Evolutionary conservation across 2,113 vertebrate genomes (phyloP), one percentile per base, ranked within the genome.

Genomic region (Mirounga angustirostris): DNA sequence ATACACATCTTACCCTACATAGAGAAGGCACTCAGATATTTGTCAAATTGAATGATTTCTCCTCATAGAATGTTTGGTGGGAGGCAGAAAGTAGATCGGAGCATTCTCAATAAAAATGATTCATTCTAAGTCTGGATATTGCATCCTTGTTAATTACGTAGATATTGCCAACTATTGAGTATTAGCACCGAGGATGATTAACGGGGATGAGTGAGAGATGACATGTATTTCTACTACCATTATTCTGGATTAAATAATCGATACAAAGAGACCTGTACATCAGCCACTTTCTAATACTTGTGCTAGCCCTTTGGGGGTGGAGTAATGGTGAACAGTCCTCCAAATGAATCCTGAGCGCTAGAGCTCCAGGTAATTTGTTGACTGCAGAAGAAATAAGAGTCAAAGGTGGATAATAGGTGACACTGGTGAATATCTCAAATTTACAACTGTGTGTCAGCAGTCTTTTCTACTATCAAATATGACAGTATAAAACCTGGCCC

Each of bases 241-340:
- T 56, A 19, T 86, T 97, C 67, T 88, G 28, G 69, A 61, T 87
- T 90, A 94, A 95, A 94, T 28, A 94, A 73, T 46, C 78, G 40
- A 84, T 96, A 89, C 82, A 85, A 84, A 76, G 50, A 54, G 33
- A 22, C 7, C 5, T 91, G 30, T 26, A 7, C 54, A 19, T 89
- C 74, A 50, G n/a, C 87, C 43, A 81, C 46, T 89, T 96, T 50
- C 80, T 78, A 73, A 19, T 19, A 76, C 84, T 82, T 46, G 65
- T 86, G 50, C 13, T 61, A 63, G 58, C 26, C 11, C 63, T 89
- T 95, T 0, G 4, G 43, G 89, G 43, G 33, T 40, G 15, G 82
- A 92, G 71, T 40, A 50, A 69, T 43, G 33, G 43, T 52, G 46
- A 80, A 21, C 0, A 63, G 28, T 74, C 73, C 71, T 82, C 58